Base-by-base conservation (phyloP, 1,140 invertebrate genomes). In the Pinna nobilis region DNA sequence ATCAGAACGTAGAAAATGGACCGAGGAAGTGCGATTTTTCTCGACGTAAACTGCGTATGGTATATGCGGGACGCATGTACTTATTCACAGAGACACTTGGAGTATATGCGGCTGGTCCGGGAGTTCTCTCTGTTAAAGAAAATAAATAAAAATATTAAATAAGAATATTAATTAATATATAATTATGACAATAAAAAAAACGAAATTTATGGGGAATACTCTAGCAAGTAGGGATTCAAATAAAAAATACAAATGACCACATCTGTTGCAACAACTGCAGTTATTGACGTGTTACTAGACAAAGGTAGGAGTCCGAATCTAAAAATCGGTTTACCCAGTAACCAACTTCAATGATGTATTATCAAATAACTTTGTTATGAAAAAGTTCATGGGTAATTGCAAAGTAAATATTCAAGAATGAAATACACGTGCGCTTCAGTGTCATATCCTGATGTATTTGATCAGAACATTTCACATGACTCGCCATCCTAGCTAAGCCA, bases 1-100 rank as follows among this genome's bases (percentile, higher is more conserved):
- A 33, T 67, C 30, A 86, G 25, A 84, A 76, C 30, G 80, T 77
- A 39, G 82, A 78, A 92, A 91, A 66, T 93, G 86, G 47, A 90
- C 91, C 33, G 15, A 84, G 66, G 0, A 78, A 35, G 37, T 83
- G 82, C 0, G 82, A 81, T 69, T 83, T 84, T 35, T 84, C 81
- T 25, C 84, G 41, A 3, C 82, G 53, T 23, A 82, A 72, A 51
- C 77, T 81, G 28, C 80, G 69, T 6, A 86, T 86, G 9, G 78
- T 84, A 59, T 79, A 84, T 5, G 81, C 51, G 2, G 84, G 81
- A 41, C 66, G 39, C 15, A 74, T 66, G 5, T 35, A 23, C 50
- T 77, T 76, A 30, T 66, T 68, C 6, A 66, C 59, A 11, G 59
- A 50, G 32, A 63, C 60, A 20, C 51, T 67, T 2, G 84, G 81